Conservation (phyloP, 2,888 invertebrate genomes). For the Acrocyrtus sp. region DNA sequence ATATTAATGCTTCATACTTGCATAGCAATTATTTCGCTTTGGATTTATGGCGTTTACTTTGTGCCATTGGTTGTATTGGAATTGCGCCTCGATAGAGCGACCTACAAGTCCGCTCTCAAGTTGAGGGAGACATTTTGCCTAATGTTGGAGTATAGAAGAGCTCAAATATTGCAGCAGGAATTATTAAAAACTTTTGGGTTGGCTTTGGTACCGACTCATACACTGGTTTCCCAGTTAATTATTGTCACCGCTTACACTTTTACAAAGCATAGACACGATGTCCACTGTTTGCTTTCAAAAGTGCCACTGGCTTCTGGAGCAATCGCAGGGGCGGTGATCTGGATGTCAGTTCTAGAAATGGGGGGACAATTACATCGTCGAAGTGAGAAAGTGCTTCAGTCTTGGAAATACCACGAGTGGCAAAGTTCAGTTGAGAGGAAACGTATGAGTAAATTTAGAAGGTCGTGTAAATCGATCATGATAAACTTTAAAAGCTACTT, state of each 20-base stretch:
- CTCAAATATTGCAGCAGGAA: neutral
- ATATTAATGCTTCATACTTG: too few species aligned
- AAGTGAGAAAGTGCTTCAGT: neutral
- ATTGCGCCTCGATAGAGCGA: too few species aligned
- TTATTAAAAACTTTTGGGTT: neutral
- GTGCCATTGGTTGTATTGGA: too few species aligned
- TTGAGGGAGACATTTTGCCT: neutral
- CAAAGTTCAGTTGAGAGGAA: neutral
- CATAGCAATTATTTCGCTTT: too few species aligned
- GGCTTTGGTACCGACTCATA: neutral
- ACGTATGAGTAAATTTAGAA: conserved; percentile 10
- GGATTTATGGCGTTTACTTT: too few species aligned
- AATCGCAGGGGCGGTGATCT: neutral
- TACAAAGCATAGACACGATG: neutral
- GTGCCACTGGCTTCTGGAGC: neutral
- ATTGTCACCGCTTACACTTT: neutral
- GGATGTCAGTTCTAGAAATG: neutral
- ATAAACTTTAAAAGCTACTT: neutral
- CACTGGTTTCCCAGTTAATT: neutral
- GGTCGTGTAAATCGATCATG: neutral
- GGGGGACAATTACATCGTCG: neutral
- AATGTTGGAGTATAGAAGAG: neutral
- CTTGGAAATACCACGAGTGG: conserved; percentile 22
- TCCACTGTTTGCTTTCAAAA: neutral
- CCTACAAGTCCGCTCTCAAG: neutral